These are phyloP conservation scores for Chaetops frenatus DNA, from an alignment of 2,113 vertebrate species.

Conservation along the genomic window DNA sequence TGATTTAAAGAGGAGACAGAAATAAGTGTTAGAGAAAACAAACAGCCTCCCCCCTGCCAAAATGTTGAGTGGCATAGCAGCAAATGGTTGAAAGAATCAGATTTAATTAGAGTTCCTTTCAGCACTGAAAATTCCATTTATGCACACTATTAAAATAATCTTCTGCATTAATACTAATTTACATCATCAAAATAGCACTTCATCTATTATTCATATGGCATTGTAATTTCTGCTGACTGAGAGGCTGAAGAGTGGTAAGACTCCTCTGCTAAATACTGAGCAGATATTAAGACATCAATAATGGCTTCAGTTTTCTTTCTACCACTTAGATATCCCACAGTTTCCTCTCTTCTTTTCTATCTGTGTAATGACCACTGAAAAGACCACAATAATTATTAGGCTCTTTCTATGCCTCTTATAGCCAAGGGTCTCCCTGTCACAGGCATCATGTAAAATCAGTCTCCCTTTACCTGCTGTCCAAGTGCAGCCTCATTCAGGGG, in stretches of 20 bases:
- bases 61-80: constrained; percentile 9
- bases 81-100: constrained; percentile 43
- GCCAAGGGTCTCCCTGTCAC: background rate
- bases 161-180: constrained; percentile 65
- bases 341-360: background rate
- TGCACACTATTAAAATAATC: constrained; percentile 63
- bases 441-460: background rate
- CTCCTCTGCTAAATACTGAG: constrained; percentile 10
- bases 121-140: constrained; percentile 55
- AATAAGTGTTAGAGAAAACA: constrained; percentile 49
- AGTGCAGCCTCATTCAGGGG: background rate
- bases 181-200: constrained; percentile 64
- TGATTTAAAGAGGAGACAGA: constrained; percentile 54
- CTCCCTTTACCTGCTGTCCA: background rate
- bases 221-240: constrained; percentile 55
- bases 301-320: background rate
- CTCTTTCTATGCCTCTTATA: background rate
- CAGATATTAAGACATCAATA: constrained; percentile 46
- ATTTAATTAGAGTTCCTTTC: constrained; percentile 59
- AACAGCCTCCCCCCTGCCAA: constrained; percentile 42
- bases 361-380: background rate
- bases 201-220: constrained; percentile 63
- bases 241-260: constrained; percentile 9
- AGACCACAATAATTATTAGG: background rate
- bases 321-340: background rate